These are phyloP conservation scores for Ptychadena robeensis DNA, from an alignment of 2,797 vertebrate genomes.

Conservation along the genomic window DNA sequence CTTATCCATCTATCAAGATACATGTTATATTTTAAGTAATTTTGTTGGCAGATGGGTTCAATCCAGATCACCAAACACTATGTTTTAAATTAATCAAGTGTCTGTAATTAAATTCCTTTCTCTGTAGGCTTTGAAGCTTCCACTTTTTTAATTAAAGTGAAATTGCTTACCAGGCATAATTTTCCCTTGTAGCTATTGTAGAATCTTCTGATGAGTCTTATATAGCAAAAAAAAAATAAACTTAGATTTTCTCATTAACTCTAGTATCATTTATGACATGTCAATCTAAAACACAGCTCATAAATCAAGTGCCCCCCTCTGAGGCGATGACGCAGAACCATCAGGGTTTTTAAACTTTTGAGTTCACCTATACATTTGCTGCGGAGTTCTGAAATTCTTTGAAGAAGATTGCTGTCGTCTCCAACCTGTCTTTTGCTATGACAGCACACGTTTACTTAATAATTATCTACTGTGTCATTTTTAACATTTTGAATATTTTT, in stretches of 20 bases:
- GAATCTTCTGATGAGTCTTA: constrained; percentile 48
- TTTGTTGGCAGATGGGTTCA: constrained; percentile 54
- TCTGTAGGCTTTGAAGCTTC: constrained; percentile 51
- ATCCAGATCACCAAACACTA: constrained; percentile 55
- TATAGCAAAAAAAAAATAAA: constrained; percentile 15
- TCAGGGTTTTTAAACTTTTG: neutral
- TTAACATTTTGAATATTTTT: neutral
- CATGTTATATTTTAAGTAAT: constrained; percentile 41
- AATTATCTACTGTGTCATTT: neutral
- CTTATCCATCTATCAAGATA: constrained; percentile 26
- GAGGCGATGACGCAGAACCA: constrained; percentile 9
- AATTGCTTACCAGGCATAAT: constrained; percentile 55
- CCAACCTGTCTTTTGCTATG: neutral
- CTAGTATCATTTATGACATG: constrained; percentile 24
- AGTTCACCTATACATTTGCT: neutral
- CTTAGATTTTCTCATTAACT: constrained; percentile 52
- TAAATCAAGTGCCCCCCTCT: constrained; percentile 26
- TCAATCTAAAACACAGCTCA: constrained; percentile 44
- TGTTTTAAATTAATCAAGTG: constrained; percentile 61
- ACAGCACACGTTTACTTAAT: neutral
- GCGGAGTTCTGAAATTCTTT: neutral
- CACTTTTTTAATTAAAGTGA: constrained; percentile 55
- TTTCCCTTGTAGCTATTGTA: constrained; percentile 43
- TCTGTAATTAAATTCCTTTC: constrained; percentile 59
- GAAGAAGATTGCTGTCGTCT: neutral